Conservation (phyloP, 2,113 vertebrate species). For the Marmota flaviventris region DNA sequence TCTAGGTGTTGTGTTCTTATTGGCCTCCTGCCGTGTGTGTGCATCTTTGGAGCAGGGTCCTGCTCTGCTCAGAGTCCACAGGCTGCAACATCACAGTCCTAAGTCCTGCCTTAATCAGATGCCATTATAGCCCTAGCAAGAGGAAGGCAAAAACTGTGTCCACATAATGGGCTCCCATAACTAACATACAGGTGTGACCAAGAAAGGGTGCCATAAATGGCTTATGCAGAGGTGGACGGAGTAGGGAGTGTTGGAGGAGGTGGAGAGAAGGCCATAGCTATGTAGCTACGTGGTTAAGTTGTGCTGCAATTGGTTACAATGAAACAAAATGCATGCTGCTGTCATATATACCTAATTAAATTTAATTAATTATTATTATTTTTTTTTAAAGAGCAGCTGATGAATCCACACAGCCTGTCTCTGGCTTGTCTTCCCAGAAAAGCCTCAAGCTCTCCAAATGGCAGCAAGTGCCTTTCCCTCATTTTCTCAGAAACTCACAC, state of each 20-base stretch:
- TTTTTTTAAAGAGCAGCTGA: not conserved
- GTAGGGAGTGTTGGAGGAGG: too few relatives aligned
- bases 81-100: not conserved
- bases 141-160: not conserved
- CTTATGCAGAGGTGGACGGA: too few relatives aligned
- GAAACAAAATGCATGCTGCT: too few relatives aligned
- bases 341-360: too few relatives aligned
- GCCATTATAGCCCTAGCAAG: slow-evolving; percentile 31
- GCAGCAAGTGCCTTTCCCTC: not conserved
- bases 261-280: rapidly evolving
- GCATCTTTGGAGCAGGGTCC: not conserved
- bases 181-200: not conserved
- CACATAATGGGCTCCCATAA: rapidly evolving
- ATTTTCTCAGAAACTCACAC: not conserved
- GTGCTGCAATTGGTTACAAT: too few relatives aligned
- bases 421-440: not conserved
- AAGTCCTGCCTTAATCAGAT: slow-evolving; percentile 55
- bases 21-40: not conserved
- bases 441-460: too few relatives aligned
- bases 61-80: slow-evolving; percentile 59
- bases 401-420: rapidly evolving
- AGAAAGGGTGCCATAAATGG: not conserved
- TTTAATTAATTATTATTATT: too few relatives aligned
- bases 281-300: too few relatives aligned
- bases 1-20: too few relatives aligned